A percentile compares a stretch with the other conserved stretches of the same genome.
Evolutionary conservation across 2,797 vertebrate genomes (phyloP).

Genomic region (Pangasius macronema): DNA sequence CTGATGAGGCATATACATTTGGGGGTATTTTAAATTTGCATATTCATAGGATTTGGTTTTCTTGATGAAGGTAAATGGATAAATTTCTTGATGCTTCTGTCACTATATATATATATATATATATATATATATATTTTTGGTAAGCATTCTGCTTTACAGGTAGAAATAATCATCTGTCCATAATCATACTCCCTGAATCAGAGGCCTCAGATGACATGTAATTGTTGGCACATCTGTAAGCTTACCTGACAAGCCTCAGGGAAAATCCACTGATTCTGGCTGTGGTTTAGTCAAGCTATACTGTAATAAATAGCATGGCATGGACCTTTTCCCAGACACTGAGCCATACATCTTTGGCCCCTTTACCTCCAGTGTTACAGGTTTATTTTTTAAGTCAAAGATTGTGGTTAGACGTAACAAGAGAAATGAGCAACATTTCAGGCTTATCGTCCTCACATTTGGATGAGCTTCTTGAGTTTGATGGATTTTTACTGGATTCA

Average conservation of each 20-base stretch:
- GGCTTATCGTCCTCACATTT: not conserved
- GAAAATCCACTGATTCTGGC: conserved; percentile 26
- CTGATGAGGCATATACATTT: not conserved
- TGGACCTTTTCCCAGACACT: conserved; percentile 22
- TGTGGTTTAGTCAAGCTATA: conserved; percentile 5
- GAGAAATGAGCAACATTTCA: not conserved
- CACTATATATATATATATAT: too few species aligned
- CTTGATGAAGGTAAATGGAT: not conserved
- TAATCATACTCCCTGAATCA: not conserved
- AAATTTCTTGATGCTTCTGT: not conserved
- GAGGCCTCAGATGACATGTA: conserved; percentile 6
- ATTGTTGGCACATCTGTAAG: conserved; percentile 6
- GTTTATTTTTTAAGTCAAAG: not conserved
- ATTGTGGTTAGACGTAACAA: not conserved
- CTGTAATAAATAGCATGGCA: conserved; percentile 13
- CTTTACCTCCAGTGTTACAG: not conserved
- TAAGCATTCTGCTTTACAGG: not conserved
- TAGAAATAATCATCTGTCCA: conserved; percentile 5
- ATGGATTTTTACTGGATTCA: conserved; percentile 23
- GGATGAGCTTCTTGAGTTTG: not conserved
- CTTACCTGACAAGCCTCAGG: conserved; percentile 14
- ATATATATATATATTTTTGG: too few species aligned
- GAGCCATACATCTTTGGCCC: not conserved
- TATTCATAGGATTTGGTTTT: not conserved
- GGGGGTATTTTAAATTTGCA: not conserved